Conservation (phyloP, 2,888 invertebrate genomes). For the Tolmerus cingulatus region DNA sequence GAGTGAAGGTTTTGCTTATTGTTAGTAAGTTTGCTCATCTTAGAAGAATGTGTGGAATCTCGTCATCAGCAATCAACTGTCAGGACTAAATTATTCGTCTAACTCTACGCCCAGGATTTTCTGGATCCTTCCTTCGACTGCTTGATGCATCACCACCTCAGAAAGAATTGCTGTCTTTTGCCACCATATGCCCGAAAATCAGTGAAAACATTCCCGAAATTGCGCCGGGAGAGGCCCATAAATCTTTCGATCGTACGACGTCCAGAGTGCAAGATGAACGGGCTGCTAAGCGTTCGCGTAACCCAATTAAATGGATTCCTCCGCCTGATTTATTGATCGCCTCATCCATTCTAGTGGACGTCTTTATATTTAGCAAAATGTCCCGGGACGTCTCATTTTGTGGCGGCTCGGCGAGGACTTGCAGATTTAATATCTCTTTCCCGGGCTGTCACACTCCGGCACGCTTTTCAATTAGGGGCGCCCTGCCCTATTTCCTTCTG, state of each 20-base stretch:
- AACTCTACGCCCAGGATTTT: neutral
- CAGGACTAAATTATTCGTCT: slow-evolving; percentile 11
- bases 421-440: slow-evolving; percentile 15
- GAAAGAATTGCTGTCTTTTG: slow-evolving; percentile 13
- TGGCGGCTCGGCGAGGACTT: neutral
- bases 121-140: neutral
- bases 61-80: neutral
- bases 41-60: neutral
- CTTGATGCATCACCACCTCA: neutral
- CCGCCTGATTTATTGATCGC: slow-evolving; percentile 36
- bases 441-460: slow-evolving; percentile 9
- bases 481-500: slow-evolving; percentile 23
- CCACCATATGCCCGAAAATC: neutral
- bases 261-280: neutral
- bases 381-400: neutral
- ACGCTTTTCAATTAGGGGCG: slow-evolving; percentile 34
- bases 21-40: neutral
- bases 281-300: slow-evolving; percentile 13
- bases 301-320: slow-evolving; percentile 39
- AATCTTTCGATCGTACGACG: neutral
- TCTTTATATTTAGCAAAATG: slow-evolving; percentile 26
- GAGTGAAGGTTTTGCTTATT: no score
- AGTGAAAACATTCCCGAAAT: neutral
- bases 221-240: neutral
- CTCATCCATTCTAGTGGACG: neutral